These are phyloP conservation scores for Zaprionus lineosus DNA, from an alignment of 2,888 invertebrate genomes.

Conservation along the genomic window DNA sequence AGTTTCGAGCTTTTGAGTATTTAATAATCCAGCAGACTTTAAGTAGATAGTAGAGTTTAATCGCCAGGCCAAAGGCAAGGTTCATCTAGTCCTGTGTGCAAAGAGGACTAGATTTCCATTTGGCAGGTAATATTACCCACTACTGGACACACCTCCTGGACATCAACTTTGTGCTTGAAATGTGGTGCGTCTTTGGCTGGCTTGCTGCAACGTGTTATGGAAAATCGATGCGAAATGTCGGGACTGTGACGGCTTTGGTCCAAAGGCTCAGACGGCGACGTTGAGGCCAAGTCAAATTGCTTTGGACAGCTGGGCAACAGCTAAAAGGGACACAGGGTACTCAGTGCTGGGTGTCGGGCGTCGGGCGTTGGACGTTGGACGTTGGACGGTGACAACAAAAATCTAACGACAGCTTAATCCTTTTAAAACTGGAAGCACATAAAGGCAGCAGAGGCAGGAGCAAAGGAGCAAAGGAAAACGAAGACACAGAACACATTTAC, in stretches of 20 bases:
- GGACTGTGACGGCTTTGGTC: constrained; percentile 29
- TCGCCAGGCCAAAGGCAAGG: no score
- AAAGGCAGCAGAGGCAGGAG: constrained; percentile 52
- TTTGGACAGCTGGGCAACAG: constrained; percentile 23
- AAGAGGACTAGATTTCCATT: no score
- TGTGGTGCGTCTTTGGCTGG: constrained; percentile 3
- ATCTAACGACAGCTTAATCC: constrained; percentile 76
- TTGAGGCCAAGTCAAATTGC: constrained; percentile 29
- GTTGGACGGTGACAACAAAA: constrained; percentile 27
- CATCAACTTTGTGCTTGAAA: constrained; percentile 16
- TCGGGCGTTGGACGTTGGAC: not conserved
- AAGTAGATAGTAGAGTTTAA: no score
- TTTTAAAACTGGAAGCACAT: constrained; percentile 77
- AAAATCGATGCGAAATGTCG: constrained; percentile 62
- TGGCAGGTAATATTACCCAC: no score
- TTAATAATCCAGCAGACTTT: no score
- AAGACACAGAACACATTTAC: constrained; percentile 33
- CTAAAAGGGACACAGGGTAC: constrained; percentile 4
- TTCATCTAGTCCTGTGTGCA: no score
- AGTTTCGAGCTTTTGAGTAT: no score
- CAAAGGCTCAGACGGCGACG: constrained; percentile 26
- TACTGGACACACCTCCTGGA: no score
- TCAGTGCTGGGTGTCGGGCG: not conserved
- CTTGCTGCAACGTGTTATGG: constrained; percentile 49
- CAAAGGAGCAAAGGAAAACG: constrained; percentile 35